Conservation (phyloP, 2,888 invertebrate genomes). For the Galeopsomyia nigrocyanea region DNA sequence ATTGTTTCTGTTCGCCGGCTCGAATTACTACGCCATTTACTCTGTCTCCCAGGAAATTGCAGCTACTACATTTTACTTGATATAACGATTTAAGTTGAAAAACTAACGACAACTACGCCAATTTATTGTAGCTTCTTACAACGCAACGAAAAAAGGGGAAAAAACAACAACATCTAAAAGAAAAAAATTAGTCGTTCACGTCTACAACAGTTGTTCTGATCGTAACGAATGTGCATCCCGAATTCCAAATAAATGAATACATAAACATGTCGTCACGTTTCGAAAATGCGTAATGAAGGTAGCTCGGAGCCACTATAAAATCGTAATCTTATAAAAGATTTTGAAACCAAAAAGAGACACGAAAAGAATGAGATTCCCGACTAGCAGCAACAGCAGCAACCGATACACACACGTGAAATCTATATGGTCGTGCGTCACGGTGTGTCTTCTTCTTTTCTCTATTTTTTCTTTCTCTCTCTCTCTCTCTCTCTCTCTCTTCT, state of each 20-base stretch:
- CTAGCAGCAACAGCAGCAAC: neutral
- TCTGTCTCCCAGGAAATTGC: conserved; percentile 19
- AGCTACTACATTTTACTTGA: conserved; percentile 12
- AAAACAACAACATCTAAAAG: too few species aligned
- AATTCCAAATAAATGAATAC: conserved; percentile 35
- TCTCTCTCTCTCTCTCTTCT: neutral
- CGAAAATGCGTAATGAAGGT: conserved; percentile 43
- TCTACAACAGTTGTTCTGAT: neutral
- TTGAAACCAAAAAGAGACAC: conserved; percentile 19
- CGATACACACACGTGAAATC: conserved; percentile 28
- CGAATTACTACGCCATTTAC: conserved; percentile 33
- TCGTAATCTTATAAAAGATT: conserved; percentile 27
- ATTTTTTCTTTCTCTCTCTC: neutral
- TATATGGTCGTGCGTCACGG: conserved; percentile 32
- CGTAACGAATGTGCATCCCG: conserved; percentile 10
- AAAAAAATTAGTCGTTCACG: neutral
- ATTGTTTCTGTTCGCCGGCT: conserved; percentile 28
- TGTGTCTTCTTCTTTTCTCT: conserved; percentile 1
- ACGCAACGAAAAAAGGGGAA: too few species aligned
- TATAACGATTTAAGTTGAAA: too few species aligned
- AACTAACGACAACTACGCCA: too few species aligned
- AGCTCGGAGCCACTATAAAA: conserved; percentile 38
- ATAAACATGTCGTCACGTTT: conserved; percentile 29
- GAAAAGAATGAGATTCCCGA: conserved; percentile 1
- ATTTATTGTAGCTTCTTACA: too few species aligned